Evolutionary conservation across 1,140 invertebrate species (phyloP).

Genomic region (Cyclina sinensis): DNA sequence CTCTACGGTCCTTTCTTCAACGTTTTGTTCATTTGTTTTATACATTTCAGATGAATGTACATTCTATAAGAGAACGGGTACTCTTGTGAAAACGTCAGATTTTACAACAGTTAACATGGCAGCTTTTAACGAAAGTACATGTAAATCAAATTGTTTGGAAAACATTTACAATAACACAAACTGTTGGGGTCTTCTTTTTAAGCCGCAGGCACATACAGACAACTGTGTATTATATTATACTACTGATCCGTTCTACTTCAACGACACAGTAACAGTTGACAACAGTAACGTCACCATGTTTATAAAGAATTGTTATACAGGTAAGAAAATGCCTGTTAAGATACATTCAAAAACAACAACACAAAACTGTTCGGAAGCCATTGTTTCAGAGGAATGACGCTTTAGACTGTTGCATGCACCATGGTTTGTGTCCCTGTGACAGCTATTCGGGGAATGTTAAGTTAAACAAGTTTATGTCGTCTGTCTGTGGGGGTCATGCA

Average conservation of each 20-base stretch:
- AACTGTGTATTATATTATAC: slow-evolving; percentile 29
- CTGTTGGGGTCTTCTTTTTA: slow-evolving; percentile 28
- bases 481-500: too few species aligned
- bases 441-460: too few species aligned
- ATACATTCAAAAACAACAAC: too few species aligned
- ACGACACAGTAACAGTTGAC: neutral
- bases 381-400: too few species aligned
- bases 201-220: neutral
- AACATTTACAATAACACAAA: neutral
- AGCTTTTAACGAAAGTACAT: neutral
- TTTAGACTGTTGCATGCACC: too few species aligned
- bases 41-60: slow-evolving; percentile 13
- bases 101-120: neutral
- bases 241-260: slow-evolving; percentile 26
- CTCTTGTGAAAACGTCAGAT: neutral
- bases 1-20: too few species aligned
- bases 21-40: too few species aligned
- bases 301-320: neutral
- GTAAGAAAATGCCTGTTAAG: too few species aligned
- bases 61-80: neutral
- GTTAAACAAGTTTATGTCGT: too few species aligned
- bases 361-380: too few species aligned
- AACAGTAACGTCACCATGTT: neutral
- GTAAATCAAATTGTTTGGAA: neutral
- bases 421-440: too few species aligned